phyloP scores from a whole-genome alignment of 23 tunicate species.

The Oikopleura albicans region DNA sequence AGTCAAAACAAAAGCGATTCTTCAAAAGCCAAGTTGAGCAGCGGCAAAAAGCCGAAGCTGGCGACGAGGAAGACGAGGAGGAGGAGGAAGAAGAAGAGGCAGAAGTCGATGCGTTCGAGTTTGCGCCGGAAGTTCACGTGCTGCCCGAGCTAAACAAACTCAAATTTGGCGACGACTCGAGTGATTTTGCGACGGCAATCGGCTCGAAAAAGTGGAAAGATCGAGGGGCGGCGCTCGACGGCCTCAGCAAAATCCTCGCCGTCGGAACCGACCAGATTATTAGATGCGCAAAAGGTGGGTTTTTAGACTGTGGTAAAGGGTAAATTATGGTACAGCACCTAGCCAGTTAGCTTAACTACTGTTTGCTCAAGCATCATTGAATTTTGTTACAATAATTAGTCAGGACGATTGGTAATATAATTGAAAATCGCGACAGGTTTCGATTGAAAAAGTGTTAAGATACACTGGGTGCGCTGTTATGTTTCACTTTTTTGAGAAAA shows the following conservation, averaged over 20 bases:
- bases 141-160: constrained; percentile 46
- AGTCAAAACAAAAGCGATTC: constrained; percentile 51
- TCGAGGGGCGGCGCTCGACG: constrained; percentile 48
- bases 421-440: no score
- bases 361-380: no score
- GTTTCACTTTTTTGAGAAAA: no score
- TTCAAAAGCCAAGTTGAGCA: constrained; percentile 80
- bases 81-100: constrained; percentile 32
- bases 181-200: not conserved
- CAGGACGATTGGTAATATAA: no score
- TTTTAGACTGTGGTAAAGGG: no score
- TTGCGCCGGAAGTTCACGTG: constrained; percentile 60
- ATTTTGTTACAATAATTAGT: no score
- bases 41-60: constrained; percentile 59
- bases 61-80: constrained; percentile 20
- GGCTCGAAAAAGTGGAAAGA: constrained; percentile 82
- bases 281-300: not conserved
- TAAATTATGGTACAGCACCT: no score
- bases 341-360: no score
- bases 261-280: not conserved
- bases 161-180: not conserved
- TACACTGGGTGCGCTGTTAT: no score
- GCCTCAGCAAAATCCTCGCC: not conserved
- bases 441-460: no score
- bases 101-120: constrained; percentile 62